Base-by-base conservation (phyloP, 2,888 invertebrate genomes). In the Ligdia adustata region DNA sequence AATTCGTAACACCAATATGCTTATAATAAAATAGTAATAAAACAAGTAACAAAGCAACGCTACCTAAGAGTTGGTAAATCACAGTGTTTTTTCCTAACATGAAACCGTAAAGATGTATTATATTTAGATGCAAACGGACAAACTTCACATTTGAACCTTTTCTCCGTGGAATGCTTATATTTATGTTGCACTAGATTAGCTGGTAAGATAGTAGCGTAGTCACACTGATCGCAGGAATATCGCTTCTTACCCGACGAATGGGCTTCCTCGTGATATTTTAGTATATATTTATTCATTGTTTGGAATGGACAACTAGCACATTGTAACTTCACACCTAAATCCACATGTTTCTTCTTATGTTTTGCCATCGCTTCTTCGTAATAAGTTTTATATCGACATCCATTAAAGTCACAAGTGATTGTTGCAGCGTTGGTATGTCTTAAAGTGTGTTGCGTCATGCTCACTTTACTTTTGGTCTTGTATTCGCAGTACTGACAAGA, bases 51-150 rank as follows among this genome's bases (percentile, higher is more conserved):
- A 42, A 32, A n/a, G n/a, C 13, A 28, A 33, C 11, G 26, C 33
- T 75, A 82, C 71, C 75, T 77, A 62, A 76, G 74, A 57, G 79
- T 73, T 1, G 87, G 87, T 51, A 90, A 75, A 84, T 90, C 89
- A 82, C 89, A 88, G 68, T 89, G 90, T 69, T 90, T 90, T 57
- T 86, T 89, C 46, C 76, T 86, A 24, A 89, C 89, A 52, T 90
- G 90, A 55, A 88, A 89, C 16, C 89, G 69, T 50, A 90, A 61
- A 2, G 90, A 90, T 0, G 89, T 88, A 46, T 88, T 89, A 57
- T 90, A 90, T 52, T 90, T 89, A 0, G 89, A 82, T 4, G 88
- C 88, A 37, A 89, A 90, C 0, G 86, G 80, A 34, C 90, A 90
- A 0, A 85, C 81, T 50, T 90, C 89, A 60, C 90, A 90, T 54